Percentiles rank a stretch among this genome's conserved stretches.
Conservation (phyloP, 30 jellyfish, hydroid and myxozoan species). For the Aurelia aurita complex sp. Pacific region DNA sequence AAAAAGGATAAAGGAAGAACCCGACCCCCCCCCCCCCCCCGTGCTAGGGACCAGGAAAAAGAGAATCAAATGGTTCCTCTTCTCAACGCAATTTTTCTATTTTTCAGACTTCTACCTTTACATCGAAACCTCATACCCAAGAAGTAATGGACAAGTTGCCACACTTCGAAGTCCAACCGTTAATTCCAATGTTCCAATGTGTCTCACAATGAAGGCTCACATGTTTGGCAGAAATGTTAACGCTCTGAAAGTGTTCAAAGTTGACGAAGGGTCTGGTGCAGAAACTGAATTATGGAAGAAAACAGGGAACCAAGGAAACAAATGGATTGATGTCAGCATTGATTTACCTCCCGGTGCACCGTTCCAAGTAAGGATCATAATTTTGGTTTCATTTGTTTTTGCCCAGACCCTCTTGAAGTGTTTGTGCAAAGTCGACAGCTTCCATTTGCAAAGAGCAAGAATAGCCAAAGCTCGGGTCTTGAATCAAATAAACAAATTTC, state of each 20-base stretch:
- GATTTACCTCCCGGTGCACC: slow-evolving; percentile 43
- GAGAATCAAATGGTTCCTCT: not conserved
- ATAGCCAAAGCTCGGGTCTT: too few species aligned
- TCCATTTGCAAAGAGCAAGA: too few species aligned
- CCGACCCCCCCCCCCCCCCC: too few species aligned
- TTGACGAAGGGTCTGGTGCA: slow-evolving; percentile 1
- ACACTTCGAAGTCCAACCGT: slow-evolving; percentile 40
- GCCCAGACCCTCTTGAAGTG: too few species aligned
- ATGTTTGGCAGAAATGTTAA: slow-evolving; percentile 35
- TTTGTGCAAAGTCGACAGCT: too few species aligned
- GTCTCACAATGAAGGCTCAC: slow-evolving; percentile 42
- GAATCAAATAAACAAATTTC: too few species aligned
- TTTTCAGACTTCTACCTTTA: slow-evolving; percentile 24
- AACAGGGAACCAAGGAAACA: slow-evolving; percentile 50
- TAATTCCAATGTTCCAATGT: slow-evolving; percentile 8
- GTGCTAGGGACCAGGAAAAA: too few species aligned
- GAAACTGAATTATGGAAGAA: not conserved
- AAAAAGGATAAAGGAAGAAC: too few species aligned
- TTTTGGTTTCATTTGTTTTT: too few species aligned
- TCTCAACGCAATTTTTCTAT: not conserved
- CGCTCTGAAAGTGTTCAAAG: slow-evolving; percentile 7
- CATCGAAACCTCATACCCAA: slow-evolving; percentile 62
- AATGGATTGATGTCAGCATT: slow-evolving; percentile 16
- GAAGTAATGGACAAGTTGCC: slow-evolving; percentile 43
- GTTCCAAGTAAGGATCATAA: slow-evolving; percentile 20